Conservation (phyloP, 2,888 invertebrate species). For the Trichopria drosophilae region DNA sequence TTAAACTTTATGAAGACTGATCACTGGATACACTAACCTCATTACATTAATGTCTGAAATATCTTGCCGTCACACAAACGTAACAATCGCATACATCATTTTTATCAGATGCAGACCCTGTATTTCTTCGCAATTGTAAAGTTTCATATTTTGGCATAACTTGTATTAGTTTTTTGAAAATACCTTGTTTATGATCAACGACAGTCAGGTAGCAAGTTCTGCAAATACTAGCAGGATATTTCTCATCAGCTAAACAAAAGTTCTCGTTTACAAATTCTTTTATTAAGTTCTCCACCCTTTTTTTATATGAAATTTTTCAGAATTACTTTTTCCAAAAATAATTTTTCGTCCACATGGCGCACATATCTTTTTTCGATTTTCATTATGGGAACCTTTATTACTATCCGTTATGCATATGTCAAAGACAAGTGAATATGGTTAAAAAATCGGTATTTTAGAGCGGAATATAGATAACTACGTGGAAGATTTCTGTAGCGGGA, state of each 20-base stretch:
- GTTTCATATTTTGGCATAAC: constrained; percentile 9
- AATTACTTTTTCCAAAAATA: no score
- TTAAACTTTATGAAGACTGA: constrained; percentile 1
- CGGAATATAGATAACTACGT: no score
- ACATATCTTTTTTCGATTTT: no score
- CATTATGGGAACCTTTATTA: no score
- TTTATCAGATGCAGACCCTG: no score
- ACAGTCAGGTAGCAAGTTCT: neutral
- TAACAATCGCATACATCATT: neutral
- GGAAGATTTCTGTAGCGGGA: no score
- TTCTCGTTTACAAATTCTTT: constrained; percentile 1
- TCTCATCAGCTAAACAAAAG: constrained; percentile 1
- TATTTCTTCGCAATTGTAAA: constrained; percentile 1
- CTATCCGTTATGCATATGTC: no score
- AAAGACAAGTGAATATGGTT: no score
- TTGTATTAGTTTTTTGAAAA: constrained; percentile 3
- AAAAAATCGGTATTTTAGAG: no score
- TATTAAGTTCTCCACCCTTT: constrained; percentile 1
- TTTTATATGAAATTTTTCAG: no score
- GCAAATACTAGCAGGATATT: neutral
- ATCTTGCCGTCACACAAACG: constrained; percentile 15
- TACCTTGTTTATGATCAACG: neutral
- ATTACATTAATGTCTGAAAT: constrained; percentile 2
- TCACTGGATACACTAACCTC: neutral
- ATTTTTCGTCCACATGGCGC: no score